Percentiles rank a stretch among this genome's conserved stretches.
Evolutionary conservation across 2,113 vertebrate species (phyloP).

Genomic region (Lepisosteus osseus): DNA sequence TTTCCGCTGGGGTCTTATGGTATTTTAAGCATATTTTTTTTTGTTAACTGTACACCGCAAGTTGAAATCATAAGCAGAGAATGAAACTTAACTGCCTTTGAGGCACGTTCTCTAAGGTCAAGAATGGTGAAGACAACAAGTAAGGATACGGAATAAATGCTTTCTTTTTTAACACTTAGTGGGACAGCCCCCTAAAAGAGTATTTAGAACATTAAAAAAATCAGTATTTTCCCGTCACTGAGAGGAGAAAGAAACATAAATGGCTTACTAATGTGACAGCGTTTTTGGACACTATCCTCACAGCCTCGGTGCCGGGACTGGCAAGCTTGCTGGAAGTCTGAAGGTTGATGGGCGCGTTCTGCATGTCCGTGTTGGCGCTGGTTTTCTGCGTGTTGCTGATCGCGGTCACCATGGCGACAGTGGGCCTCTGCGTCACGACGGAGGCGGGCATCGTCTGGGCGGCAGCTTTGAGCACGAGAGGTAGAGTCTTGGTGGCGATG

Average conservation of each 20-base stretch:
- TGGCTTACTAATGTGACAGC: slow-evolving; percentile 89
- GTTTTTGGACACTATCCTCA: slow-evolving; percentile 92
- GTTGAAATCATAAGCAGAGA: too few relatives aligned
- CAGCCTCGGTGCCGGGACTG: slow-evolving; percentile 82
- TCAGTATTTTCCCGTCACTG: background rate
- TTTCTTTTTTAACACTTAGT: too few relatives aligned
- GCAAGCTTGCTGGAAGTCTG: slow-evolving; percentile 90
- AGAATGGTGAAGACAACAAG: too few relatives aligned
- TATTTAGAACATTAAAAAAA: background rate
- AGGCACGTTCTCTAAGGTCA: too few relatives aligned
- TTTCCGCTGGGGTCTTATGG: background rate
- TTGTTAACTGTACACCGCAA: too few relatives aligned
- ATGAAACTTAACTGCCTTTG: too few relatives aligned
- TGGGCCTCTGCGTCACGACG: slow-evolving; percentile 86
- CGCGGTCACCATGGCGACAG: slow-evolving; percentile 94
- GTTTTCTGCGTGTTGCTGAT: slow-evolving; percentile 86
- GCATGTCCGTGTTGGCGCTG: slow-evolving; percentile 77
- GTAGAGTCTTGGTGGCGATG: slow-evolving; percentile 96
- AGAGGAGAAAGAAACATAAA: background rate
- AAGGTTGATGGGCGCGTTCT: slow-evolving; percentile 90
- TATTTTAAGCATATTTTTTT: too few relatives aligned
- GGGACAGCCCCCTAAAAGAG: too few relatives aligned
- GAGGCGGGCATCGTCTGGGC: slow-evolving; percentile 82
- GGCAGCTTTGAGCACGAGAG: slow-evolving; percentile 97
- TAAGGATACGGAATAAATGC: too few relatives aligned